A percentile compares a stretch with the other conserved stretches of the same genome.
Evolutionary conservation across 2,113 vertebrate species (phyloP).

Genomic region (Actinemys pallida): DNA sequence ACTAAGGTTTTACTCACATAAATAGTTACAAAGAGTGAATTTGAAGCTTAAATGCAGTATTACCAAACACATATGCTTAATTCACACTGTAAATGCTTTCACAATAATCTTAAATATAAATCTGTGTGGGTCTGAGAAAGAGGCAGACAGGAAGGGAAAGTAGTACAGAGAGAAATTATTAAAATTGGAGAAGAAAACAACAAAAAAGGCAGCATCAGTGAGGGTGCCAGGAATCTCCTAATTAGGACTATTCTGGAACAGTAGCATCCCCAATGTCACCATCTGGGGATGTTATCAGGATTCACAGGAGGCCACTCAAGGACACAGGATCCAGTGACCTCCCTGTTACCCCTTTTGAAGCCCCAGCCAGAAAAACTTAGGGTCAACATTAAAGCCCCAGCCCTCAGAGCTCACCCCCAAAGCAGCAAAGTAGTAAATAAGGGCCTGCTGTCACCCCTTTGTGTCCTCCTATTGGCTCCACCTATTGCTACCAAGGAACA

Average conservation of each 20-base stretch:
- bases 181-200: neutral
- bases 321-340: no score
- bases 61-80: neutral
- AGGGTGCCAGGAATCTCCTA: no score
- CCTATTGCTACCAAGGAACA: no score
- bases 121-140: neutral
- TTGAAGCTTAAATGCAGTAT: neutral
- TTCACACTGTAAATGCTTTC: neutral
- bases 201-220: neutral
- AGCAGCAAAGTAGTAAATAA: neutral
- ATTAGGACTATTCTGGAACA: no score
- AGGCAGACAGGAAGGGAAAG: neutral
- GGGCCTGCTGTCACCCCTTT: neutral
- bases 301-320: neutral
- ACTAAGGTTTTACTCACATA: neutral
- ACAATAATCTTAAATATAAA: neutral
- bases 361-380: neutral
- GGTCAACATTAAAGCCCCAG: neutral
- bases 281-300: accelerated
- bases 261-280: no score
- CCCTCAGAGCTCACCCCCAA: neutral
- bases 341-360: neutral
- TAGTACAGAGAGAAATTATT: neutral
- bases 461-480: neutral
- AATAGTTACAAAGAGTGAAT: neutral